Evolutionary conservation across 2,888 invertebrate genomes (phyloP).

Genomic region (Odontocerum albicorne): DNA sequence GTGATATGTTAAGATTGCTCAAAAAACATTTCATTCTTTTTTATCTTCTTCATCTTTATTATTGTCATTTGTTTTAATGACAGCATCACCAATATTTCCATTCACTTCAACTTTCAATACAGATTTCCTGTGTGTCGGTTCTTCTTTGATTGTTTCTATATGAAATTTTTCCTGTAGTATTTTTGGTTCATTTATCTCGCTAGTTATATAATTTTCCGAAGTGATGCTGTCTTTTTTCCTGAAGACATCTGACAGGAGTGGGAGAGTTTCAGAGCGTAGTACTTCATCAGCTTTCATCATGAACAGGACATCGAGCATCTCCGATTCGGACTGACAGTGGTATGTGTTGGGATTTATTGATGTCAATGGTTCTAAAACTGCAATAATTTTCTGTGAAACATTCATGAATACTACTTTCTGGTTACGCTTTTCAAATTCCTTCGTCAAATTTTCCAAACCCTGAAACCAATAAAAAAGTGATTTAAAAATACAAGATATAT

Average conservation of each 20-base stretch:
- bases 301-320: conserved; percentile 35
- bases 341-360: conserved; percentile 31
- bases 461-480: conserved; percentile 43
- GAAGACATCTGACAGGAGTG: conserved; percentile 34
- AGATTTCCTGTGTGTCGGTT: too few species aligned
- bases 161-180: conserved; percentile 16
- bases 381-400: conserved; percentile 42
- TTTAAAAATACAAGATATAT: too few species aligned
- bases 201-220: conserved; percentile 24
- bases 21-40: too few species aligned
- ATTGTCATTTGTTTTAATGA: too few species aligned
- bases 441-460: conserved; percentile 60
- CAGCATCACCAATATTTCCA: too few species aligned
- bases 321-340: conserved; percentile 31
- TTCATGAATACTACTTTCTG: conserved; percentile 56
- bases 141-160: conserved; percentile 23
- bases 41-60: too few species aligned
- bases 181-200: conserved; percentile 19
- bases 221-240: conserved; percentile 34
- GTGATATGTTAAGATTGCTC: too few species aligned
- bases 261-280: conserved; percentile 29
- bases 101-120: neutral
- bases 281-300: conserved; percentile 29
- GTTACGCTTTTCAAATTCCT: conserved; percentile 54
- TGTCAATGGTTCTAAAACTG: conserved; percentile 29